Base-by-base conservation (phyloP, 1,140 invertebrate species). In the Lepidurus couesii region DNA sequence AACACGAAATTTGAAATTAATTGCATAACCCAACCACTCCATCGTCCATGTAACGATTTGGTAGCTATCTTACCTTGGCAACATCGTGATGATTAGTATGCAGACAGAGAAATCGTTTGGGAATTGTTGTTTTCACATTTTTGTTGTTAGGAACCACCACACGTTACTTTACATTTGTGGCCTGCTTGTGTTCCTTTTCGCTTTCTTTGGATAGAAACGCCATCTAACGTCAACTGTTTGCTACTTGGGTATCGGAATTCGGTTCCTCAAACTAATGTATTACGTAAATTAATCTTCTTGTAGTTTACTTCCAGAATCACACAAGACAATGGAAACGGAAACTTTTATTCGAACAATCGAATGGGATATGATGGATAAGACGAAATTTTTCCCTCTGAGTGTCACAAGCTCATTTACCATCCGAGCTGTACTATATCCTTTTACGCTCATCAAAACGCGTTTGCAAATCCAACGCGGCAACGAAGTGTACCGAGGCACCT, bases 321-420 rank as follows among this genome's bases (percentile, higher is more conserved):
- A 1, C 21, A 65, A 65, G 34, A 34, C 21, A 65, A 79, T 75
- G n/a, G 78, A 79, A 24, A 75, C 73, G 44, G 74, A 43, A 42
- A 42, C 79, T 44, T 81, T 82, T 75, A 93, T 95, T 80, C 90
- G 90, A 47, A 95, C 91, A n/a, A 98, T 99, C 81, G 96, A 99
- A 87, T 98, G 96, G 94, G 89, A 97, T 79, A 98, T 99, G 96
- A 95, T 99, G 94, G 94, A 99, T 85, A 97, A 98, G 83, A 90
- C 88, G 26, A 84, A 97, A 91, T 89, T 97, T 92, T 88, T 96
- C 91, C 96, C 97, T 4, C 85, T 98, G 53, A 97, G 95, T 75
- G 93, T 98, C 87, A 85, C 96, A 1, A 91, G 90, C 82, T 93
- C 92, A 3, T 94, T 97, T 84, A 88, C 91, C 81, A 92, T 98